phyloP scores from a whole-genome alignment of 2,888 invertebrate species.

The Drosophila affinis region DNA sequence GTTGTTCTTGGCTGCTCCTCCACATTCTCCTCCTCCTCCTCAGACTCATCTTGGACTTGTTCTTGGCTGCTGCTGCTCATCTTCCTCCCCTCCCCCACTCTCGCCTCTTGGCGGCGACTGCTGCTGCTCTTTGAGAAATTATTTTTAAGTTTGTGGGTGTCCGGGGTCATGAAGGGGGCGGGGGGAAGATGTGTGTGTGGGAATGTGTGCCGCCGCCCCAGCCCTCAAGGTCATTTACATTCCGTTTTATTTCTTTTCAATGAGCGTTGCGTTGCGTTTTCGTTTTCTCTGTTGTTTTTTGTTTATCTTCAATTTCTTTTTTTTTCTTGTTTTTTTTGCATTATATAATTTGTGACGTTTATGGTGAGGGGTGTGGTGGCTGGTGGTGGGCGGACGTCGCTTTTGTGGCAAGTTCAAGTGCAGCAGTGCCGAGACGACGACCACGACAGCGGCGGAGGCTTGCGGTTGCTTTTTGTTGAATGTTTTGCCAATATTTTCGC shows the following conservation, averaged over 20 bases:
- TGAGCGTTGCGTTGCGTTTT: slow-evolving; percentile 46
- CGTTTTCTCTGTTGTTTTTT: not conserved
- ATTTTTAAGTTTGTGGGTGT: slow-evolving; percentile 70
- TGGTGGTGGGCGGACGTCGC: slow-evolving; percentile 51
- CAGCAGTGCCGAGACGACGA: slow-evolving; percentile 39
- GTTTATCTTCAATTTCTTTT: not conserved
- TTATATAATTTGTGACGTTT: slow-evolving; percentile 69
- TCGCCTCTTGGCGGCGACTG: slow-evolving; percentile 5
- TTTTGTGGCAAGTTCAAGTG: slow-evolving; percentile 74
- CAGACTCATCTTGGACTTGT: slow-evolving; percentile 23
- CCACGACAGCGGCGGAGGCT: slow-evolving; percentile 26
- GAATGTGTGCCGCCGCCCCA: slow-evolving; percentile 38
- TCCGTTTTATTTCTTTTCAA: slow-evolving; percentile 67
- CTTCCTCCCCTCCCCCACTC: slow-evolving; percentile 8
- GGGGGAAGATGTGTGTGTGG: slow-evolving; percentile 14
- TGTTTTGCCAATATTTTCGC: slow-evolving; percentile 77
- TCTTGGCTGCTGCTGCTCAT: slow-evolving; percentile 19
- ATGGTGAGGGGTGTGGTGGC: slow-evolving; percentile 51
- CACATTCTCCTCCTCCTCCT: not conserved
- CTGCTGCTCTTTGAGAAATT: slow-evolving; percentile 66
- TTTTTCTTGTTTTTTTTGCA: slow-evolving; percentile 38
- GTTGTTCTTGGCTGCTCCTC: slow-evolving; percentile 49
- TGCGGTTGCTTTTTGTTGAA: slow-evolving; percentile 52
- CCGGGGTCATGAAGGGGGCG: slow-evolving; percentile 16
- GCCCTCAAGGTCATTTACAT: slow-evolving; percentile 71